A percentile compares a stretch with the other conserved stretches of the same genome.
phyloP scores from a whole-genome alignment of 2,888 invertebrate genomes.

The Trichopria drosophilae region DNA sequence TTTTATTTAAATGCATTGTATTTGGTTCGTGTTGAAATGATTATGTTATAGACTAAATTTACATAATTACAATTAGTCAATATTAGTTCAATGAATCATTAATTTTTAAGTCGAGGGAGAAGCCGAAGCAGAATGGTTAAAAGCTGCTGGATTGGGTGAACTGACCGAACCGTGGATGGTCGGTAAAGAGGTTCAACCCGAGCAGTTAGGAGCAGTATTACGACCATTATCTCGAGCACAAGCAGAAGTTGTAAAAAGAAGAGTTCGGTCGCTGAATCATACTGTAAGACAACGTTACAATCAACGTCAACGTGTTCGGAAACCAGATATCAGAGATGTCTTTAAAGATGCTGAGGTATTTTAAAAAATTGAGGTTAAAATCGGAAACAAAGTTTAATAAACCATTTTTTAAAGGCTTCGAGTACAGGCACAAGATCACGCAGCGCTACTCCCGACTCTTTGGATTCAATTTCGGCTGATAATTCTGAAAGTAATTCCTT shows the following conservation, averaged over 20 bases:
- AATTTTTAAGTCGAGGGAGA: conserved; percentile 66
- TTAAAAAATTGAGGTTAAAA: not conserved
- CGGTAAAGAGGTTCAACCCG: conserved; percentile 65
- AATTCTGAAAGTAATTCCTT: conserved; percentile 53
- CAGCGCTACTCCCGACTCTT: conserved; percentile 85
- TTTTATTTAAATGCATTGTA: conserved; percentile 7
- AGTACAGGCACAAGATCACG: conserved; percentile 82
- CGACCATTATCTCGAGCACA: conserved; percentile 70
- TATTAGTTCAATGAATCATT: conserved; percentile 7
- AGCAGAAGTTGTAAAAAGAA: conserved; percentile 75
- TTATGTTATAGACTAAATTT: conserved; percentile 13
- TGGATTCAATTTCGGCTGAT: conserved; percentile 74
- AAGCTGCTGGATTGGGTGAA: conserved; percentile 72
- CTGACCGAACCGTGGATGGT: conserved; percentile 72
- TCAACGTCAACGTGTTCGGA: conserved; percentile 62
- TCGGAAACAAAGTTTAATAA: conserved; percentile 5
- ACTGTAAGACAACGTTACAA: conserved; percentile 66
- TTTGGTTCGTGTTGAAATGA: no score
- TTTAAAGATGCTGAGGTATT: conserved; percentile 79
- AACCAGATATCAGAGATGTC: conserved; percentile 81
- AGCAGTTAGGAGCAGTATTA: conserved; percentile 63
- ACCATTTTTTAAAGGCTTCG: conserved; percentile 68
- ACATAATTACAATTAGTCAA: conserved; percentile 5
- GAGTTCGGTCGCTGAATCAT: conserved; percentile 76
- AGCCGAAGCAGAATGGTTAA: conserved; percentile 76